Evolutionary conservation across 2,888 invertebrate genomes (phyloP), one percentile per base, ranked within the genome.

Genomic region (Plagodis pulveraria): DNA sequence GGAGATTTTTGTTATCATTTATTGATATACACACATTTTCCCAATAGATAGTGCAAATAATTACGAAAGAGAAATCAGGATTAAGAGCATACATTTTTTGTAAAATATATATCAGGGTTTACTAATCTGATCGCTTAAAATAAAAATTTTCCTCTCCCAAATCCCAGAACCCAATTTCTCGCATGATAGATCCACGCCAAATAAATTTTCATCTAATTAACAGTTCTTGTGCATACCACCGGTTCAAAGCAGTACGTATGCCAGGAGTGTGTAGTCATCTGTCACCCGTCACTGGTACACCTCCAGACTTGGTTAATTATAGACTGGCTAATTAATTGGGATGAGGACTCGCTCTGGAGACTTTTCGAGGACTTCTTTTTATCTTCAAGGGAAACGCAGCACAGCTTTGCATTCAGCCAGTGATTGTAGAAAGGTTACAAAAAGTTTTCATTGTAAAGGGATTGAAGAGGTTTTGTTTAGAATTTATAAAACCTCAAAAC

Each of bases 201-300:
- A 84, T 86, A 87, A 89, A 88, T 85, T 81, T 80, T 73, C 74
- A 72, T 83, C 83, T 84, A 88, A 91, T 89, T 87, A 89, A 84
- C 77, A 78, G 81, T 85, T 82, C 78, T 82, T 80, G 77, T 74
- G 74, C 78, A 78, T 79, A 80, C 79, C 72, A 58, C 64, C 77
- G 76, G 83, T 84, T 86, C 84, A 85, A 84, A 84, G 87, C 66
- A 65, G 67, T 69, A 73, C 72, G 74, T 81, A 77, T 80, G 87
- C 89, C 87, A 85, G 84, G 83, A 81, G 77, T 78, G 80, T 89
- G 90, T 89, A 77, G 81, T 79, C 89, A 90, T 90, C 87, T 88
- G 89, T 91, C 91, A 86, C 79, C 71, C 79, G 89, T 88, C 89
- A 74, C 72, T 36, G 78, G 77, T 75, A 80, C 86, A 80, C 85